Evolutionary conservation across 2,113 vertebrate genomes (phyloP).

Genomic region (Mesembrinibis cayennensis): DNA sequence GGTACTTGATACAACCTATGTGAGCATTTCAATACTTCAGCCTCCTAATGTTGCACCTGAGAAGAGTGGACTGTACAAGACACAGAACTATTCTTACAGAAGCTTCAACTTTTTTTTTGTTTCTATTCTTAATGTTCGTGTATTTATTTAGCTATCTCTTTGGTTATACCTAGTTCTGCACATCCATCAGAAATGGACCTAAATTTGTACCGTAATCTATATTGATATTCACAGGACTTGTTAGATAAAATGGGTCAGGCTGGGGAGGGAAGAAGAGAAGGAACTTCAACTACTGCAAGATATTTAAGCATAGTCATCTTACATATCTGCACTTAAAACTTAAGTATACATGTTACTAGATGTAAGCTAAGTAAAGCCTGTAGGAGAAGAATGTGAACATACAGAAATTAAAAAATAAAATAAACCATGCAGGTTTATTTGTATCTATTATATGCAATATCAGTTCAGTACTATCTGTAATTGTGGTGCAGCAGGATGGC

Average conservation of each 20-base stretch:
- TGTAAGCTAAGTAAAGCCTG: not conserved
- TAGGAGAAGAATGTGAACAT: not conserved
- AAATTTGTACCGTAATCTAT: not conserved
- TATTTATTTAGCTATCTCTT: not conserved
- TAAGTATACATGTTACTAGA: not conserved
- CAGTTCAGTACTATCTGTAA: not conserved
- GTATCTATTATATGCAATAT: not conserved
- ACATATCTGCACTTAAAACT: not conserved
- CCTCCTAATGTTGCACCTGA: not conserved
- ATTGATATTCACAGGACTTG: not conserved
- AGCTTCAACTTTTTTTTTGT: not conserved
- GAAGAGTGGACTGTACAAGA: not conserved
- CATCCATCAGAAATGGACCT: not conserved
- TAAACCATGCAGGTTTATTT: not conserved
- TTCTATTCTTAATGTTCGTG: not conserved
- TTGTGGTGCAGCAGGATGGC: not conserved
- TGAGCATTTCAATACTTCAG: not conserved
- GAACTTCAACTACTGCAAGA: not conserved
- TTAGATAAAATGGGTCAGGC: not conserved
- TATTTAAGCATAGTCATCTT: not conserved
- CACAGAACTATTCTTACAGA: not conserved
- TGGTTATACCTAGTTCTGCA: not conserved
- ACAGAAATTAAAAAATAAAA: not conserved
- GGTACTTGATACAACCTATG: fast-evolving
- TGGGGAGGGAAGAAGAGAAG: not conserved